Conservation (phyloP, 2,113 vertebrate species). For the Anoplopoma fimbria region DNA sequence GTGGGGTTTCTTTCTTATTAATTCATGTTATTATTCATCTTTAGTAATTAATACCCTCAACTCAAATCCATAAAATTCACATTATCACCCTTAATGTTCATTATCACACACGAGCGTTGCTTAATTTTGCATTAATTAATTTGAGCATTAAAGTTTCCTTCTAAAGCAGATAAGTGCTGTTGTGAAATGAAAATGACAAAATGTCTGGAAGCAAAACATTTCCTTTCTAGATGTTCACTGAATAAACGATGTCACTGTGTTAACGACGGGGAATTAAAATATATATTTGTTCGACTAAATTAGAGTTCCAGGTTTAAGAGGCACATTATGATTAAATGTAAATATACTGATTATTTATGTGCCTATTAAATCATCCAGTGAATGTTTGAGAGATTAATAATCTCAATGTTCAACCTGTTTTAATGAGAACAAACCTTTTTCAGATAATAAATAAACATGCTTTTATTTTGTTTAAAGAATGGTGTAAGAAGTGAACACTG, state of each 20-base stretch:
- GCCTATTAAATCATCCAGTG: no score
- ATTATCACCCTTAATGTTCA: conserved; percentile 53
- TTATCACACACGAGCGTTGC: conserved; percentile 35
- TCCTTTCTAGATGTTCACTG: conserved; percentile 27
- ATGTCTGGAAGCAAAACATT: conserved; percentile 40
- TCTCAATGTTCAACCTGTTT: neutral
- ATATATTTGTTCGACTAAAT: neutral
- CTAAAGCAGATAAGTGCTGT: conserved; percentile 37
- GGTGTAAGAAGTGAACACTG: no score
- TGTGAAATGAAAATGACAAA: conserved; percentile 35
- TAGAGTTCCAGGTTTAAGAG: no score
- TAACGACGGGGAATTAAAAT: conserved; percentile 1
- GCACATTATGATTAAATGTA: neutral
- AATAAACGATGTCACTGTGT: conserved; percentile 21
- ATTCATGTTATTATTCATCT: conserved; percentile 56
- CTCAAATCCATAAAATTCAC: conserved; percentile 62
- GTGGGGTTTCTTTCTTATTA: conserved; percentile 34
- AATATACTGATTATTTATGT: neutral
- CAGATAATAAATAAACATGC: no score
- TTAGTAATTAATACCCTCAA: conserved; percentile 62
- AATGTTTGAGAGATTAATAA: no score
- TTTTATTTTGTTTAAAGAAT: no score
- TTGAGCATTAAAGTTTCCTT: conserved; percentile 34
- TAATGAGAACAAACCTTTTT: neutral
- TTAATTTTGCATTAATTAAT: conserved; percentile 61